phyloP scores from a whole-genome alignment of 2,888 invertebrate genomes.

The Pammene aurita region DNA sequence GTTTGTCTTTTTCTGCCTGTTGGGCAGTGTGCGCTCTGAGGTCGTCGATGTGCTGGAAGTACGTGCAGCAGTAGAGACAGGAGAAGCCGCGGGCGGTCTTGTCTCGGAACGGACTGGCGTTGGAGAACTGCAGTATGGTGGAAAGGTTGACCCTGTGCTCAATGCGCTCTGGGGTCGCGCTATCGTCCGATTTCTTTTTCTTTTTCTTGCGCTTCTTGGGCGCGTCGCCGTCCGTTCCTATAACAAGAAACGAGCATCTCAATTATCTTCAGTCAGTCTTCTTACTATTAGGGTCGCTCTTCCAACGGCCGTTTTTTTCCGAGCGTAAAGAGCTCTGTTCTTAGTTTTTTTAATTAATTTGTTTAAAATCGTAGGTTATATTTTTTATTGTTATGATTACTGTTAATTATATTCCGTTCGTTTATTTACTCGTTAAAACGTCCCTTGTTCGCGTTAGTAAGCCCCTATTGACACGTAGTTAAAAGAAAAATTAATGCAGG shows the following conservation, averaged over 20 bases:
- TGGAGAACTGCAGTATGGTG: constrained; percentile 76
- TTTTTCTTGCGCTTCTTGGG: constrained; percentile 73
- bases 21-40: constrained; percentile 69
- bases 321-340: not conserved
- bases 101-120: constrained; percentile 77
- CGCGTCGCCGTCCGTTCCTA: constrained; percentile 72
- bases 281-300: constrained; percentile 54
- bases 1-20: constrained; percentile 70
- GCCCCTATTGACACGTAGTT: too few relatives aligned
- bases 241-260: constrained; percentile 79
- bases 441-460: too few relatives aligned
- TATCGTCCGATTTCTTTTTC: constrained; percentile 72
- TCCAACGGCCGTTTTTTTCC: constrained; percentile 29
- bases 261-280: constrained; percentile 66
- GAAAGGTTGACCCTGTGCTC: constrained; percentile 79
- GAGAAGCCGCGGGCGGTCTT: constrained; percentile 76
- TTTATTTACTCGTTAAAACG: too few relatives aligned
- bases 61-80: constrained; percentile 74
- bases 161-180: constrained; percentile 77
- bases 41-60: constrained; percentile 67
- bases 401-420: too few relatives aligned
- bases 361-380: too few relatives aligned
- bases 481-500: too few relatives aligned
- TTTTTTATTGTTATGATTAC: too few relatives aligned
- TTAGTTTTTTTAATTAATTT: too few relatives aligned